Percentiles rank a stretch among this genome's conserved stretches.
Conservation (phyloP, 2,797 vertebrate species). For the Benthosema pterotum region DNA sequence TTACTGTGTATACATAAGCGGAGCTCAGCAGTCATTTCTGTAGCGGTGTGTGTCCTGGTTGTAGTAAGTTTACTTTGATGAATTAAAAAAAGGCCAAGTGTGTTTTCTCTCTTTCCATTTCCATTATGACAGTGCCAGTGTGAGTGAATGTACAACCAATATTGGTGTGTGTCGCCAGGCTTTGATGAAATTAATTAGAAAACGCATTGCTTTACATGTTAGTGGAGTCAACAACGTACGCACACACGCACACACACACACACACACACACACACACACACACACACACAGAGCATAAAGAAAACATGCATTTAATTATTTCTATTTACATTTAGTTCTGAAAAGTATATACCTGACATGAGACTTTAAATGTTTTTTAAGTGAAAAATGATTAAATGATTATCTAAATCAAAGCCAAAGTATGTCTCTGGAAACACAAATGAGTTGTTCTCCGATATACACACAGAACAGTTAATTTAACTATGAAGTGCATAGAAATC, state of each 20-base stretch:
- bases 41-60: constrained; percentile 27
- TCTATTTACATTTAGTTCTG: not conserved
- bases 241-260: too few relatives aligned
- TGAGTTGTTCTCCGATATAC: too few relatives aligned
- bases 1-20: constrained; percentile 16
- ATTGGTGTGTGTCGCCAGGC: not conserved
- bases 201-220: not conserved
- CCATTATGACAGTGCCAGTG: constrained; percentile 54
- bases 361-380: not conserved
- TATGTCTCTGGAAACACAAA: too few relatives aligned
- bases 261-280: too few relatives aligned
- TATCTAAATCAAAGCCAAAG: too few relatives aligned
- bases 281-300: too few relatives aligned
- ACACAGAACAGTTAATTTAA: too few relatives aligned
- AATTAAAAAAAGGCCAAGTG: constrained; percentile 6
- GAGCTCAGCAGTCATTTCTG: constrained; percentile 64
- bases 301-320: not conserved
- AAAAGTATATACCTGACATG: constrained; percentile 1
- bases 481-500: too few relatives aligned
- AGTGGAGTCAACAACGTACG: not conserved
- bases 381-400: not conserved
- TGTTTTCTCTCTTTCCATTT: constrained; percentile 43
- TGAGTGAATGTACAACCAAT: constrained; percentile 27
- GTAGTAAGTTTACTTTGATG: constrained; percentile 54
- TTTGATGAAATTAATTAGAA: not conserved